Conservation (phyloP, 2,888 invertebrate species). For the Tiliacea aurago region DNA sequence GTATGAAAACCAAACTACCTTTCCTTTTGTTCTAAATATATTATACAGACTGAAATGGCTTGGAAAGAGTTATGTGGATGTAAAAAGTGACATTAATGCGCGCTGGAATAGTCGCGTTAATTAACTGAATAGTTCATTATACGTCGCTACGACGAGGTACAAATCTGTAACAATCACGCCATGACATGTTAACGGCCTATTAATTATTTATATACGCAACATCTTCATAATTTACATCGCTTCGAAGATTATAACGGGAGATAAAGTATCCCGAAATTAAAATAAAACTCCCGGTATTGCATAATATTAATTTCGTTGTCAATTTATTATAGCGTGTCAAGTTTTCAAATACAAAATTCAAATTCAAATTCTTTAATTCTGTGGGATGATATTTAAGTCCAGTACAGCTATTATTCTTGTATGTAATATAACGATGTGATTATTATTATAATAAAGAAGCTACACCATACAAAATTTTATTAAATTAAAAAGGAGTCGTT, state of each 20-base stretch:
- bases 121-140: slow-evolving; percentile 82
- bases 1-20: slow-evolving; percentile 66
- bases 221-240: slow-evolving; percentile 67
- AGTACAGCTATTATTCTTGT: slow-evolving; percentile 36
- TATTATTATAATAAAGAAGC: slow-evolving; percentile 44
- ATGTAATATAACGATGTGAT: slow-evolving; percentile 28
- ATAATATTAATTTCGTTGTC: slow-evolving; percentile 39
- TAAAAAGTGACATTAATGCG: slow-evolving; percentile 85
- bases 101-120: slow-evolving; percentile 82
- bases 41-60: slow-evolving; percentile 74
- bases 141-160: slow-evolving; percentile 76
- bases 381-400: slow-evolving; percentile 24
- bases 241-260: slow-evolving; percentile 40
- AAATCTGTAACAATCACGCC: slow-evolving; percentile 77
- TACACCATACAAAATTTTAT: slow-evolving; percentile 42
- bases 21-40: slow-evolving; percentile 75
- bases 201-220: slow-evolving; percentile 69
- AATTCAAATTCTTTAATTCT: too few relatives aligned
- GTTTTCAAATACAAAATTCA: too few relatives aligned
- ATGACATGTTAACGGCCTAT: slow-evolving; percentile 75
- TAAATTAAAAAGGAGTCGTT: slow-evolving; percentile 69
- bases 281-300: slow-evolving; percentile 41
- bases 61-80: slow-evolving; percentile 82
- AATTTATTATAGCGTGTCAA: slow-evolving; percentile 36
- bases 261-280: slow-evolving; percentile 50